phyloP scores from a whole-genome alignment of 2,113 vertebrate genomes.

The Sylvicapra grimmia region DNA sequence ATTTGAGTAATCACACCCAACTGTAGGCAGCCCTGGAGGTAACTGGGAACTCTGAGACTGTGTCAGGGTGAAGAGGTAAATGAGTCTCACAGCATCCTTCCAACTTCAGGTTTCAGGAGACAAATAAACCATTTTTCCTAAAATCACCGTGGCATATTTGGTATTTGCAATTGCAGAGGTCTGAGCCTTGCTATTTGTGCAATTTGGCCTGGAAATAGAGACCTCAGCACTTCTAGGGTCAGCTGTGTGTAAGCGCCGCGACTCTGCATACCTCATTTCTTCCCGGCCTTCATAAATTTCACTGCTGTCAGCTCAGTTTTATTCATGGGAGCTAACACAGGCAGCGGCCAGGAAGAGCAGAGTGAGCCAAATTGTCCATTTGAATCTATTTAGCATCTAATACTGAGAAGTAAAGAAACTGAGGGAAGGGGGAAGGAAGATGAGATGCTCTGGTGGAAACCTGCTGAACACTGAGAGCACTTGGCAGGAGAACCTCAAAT shows the following conservation, averaged over 20 bases:
- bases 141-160: background rate
- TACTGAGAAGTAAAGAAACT: background rate
- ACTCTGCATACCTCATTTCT: conserved; percentile 27
- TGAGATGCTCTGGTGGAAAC: conserved; percentile 40
- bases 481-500: conserved; percentile 32
- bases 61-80: background rate
- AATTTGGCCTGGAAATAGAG: conserved; percentile 8
- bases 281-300: conserved; percentile 52
- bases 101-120: background rate
- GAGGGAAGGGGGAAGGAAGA: background rate
- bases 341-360: background rate
- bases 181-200: background rate
- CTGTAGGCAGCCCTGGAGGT: background rate
- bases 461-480: background rate
- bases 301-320: conserved; percentile 49
- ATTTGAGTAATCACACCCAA: background rate
- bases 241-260: background rate
- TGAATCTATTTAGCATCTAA: conserved; percentile 48
- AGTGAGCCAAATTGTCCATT: conserved; percentile 37
- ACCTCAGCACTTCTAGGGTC: background rate
- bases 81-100: background rate
- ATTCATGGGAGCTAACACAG: background rate
- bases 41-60: background rate
- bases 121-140: background rate
- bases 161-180: background rate